Percentiles rank a stretch among this genome's conserved stretches.
These are phyloP conservation scores for Plodia interpunctella DNA, from an alignment of 1,140 invertebrate genomes.

Conservation along the genomic window DNA sequence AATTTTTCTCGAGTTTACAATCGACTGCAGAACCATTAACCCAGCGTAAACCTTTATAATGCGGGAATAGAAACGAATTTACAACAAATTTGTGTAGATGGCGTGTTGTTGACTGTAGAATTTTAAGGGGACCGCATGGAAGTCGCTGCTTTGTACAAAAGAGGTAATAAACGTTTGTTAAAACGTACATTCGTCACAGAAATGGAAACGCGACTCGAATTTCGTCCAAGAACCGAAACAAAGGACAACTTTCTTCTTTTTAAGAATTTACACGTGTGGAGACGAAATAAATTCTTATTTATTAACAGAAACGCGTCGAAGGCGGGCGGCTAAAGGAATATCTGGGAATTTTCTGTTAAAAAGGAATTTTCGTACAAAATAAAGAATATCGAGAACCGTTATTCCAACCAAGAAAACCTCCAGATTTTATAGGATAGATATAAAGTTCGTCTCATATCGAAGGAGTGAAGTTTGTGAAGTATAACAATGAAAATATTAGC, in stretches of 20 bases:
- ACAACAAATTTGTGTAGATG: too few relatives aligned
- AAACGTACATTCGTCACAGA: constrained; percentile 60
- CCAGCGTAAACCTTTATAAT: too few relatives aligned
- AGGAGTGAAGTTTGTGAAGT: constrained; percentile 17
- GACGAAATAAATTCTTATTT: constrained; percentile 45
- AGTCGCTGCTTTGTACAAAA: constrained; percentile 35
- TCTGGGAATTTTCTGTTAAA: not conserved
- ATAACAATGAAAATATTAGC: constrained; percentile 33
- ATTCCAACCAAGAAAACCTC: not conserved
- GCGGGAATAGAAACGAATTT: too few relatives aligned
- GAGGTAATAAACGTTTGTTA: constrained; percentile 42
- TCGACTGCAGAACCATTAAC: too few relatives aligned
- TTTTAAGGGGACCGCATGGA: constrained; percentile 24
- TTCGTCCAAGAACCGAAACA: constrained; percentile 57
- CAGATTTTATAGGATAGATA: constrained; percentile 1
- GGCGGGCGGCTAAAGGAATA: not conserved
- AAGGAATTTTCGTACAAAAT: not conserved
- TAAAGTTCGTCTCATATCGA: constrained; percentile 6
- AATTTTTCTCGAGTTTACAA: constrained; percentile 29
- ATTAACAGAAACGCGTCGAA: constrained; percentile 30
- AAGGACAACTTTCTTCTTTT: constrained; percentile 53
- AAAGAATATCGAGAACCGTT: not conserved
- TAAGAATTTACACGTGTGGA: constrained; percentile 41
- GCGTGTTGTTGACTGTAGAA: too few relatives aligned
- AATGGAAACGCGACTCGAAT: constrained; percentile 45